A percentile compares a stretch with the other conserved stretches of the same genome.
Conservation (phyloP, 2,113 vertebrate genomes). For the Eptesicus fuscus region DNA sequence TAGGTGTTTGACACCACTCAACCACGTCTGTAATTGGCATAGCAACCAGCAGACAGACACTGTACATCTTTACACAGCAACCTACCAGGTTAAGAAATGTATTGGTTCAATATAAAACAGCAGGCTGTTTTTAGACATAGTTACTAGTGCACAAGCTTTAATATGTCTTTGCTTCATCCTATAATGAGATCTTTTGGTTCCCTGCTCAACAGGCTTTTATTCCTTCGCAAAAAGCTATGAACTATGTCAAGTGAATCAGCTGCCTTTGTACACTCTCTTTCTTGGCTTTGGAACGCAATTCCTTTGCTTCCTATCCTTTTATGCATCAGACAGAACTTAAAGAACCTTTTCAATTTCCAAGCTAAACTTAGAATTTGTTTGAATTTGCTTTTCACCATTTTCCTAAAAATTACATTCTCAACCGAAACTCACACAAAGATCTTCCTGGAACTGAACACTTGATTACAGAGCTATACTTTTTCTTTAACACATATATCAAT, state of each 20-base stretch:
- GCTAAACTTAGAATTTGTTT: slow-evolving; percentile 72
- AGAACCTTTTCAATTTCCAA: slow-evolving; percentile 71
- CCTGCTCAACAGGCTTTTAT: slow-evolving; percentile 76
- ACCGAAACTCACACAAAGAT: slow-evolving; percentile 32
- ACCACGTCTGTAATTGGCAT: slow-evolving; percentile 68
- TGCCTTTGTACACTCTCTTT: slow-evolving; percentile 76
- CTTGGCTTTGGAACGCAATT: slow-evolving; percentile 73
- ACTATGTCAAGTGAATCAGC: slow-evolving; percentile 75
- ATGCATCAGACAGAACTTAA: slow-evolving; percentile 74
- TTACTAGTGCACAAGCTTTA: slow-evolving; percentile 79
- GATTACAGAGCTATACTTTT: slow-evolving; percentile 29
- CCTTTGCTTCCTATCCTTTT: slow-evolving; percentile 75
- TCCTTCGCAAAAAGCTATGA: slow-evolving; percentile 76
- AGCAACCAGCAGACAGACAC: slow-evolving; percentile 67
- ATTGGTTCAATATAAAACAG: slow-evolving; percentile 79
- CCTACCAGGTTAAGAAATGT: slow-evolving; percentile 75
- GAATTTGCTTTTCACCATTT: slow-evolving; percentile 68
- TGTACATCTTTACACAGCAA: slow-evolving; percentile 66
- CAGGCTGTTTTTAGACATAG: slow-evolving; percentile 79
- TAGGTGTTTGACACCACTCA: slow-evolving; percentile 64
- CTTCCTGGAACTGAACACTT: slow-evolving; percentile 8
- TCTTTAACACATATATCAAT: slow-evolving; percentile 11
- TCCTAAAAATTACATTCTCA: slow-evolving; percentile 65
- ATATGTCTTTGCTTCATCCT: slow-evolving; percentile 76
- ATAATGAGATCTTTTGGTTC: slow-evolving; percentile 79